Evolutionary conservation across 1,140 invertebrate genomes (phyloP).

Genomic region (Ericerus pela): DNA sequence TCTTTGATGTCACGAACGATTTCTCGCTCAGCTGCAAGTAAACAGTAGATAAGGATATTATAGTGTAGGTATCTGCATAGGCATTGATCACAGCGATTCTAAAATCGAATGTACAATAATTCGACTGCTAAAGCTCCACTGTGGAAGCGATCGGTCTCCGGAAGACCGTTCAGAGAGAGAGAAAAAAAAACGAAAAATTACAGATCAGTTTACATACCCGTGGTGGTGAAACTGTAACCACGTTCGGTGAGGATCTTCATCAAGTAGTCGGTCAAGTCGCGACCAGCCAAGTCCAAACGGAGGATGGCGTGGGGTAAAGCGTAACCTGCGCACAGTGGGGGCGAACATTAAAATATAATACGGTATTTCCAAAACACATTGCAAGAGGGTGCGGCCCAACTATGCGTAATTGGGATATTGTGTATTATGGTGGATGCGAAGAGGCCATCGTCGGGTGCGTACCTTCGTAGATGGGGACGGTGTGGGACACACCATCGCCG

Average conservation of each 20-base stretch:
- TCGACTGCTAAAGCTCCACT: too few relatives aligned
- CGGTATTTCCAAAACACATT: neutral
- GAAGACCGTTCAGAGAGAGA: neutral
- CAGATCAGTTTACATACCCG: too few relatives aligned
- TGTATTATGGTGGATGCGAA: neutral
- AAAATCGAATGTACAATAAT: too few relatives aligned
- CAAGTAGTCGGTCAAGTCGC: slow-evolving; percentile 73
- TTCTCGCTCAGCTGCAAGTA: slow-evolving; percentile 82
- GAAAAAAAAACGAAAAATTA: too few relatives aligned
- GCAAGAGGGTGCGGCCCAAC: neutral
- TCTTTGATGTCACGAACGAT: slow-evolving; percentile 93
- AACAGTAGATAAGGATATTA: too few relatives aligned
- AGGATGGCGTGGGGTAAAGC: slow-evolving; percentile 64
- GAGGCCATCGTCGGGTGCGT: slow-evolving; percentile 24
- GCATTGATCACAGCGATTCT: too few relatives aligned
- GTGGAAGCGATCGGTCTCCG: too few relatives aligned
- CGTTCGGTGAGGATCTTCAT: slow-evolving; percentile 81
- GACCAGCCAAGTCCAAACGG: slow-evolving; percentile 75
- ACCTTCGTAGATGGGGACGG: slow-evolving; percentile 73
- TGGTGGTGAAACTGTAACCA: slow-evolving; percentile 51
- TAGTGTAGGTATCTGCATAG: too few relatives aligned
- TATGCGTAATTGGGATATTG: neutral
- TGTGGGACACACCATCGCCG: slow-evolving; percentile 74
- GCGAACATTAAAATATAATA: neutral
- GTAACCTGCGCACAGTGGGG: slow-evolving; percentile 27